A percentile compares a stretch with the other conserved stretches of the same genome.
Evolutionary conservation across 2,888 invertebrate species (phyloP).

Genomic region (Nephrotoma appendiculata): DNA sequence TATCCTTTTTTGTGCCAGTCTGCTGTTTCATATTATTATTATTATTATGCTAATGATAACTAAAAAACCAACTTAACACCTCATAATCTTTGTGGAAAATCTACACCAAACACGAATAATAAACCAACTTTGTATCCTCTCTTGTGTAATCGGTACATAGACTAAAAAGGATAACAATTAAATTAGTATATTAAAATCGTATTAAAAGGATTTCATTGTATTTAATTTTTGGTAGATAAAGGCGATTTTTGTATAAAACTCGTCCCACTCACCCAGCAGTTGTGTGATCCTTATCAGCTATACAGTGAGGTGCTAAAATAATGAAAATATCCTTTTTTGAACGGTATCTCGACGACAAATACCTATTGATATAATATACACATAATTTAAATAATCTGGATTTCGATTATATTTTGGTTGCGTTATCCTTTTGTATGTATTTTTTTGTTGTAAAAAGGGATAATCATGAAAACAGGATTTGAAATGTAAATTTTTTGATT

Average conservation of each 20-base stretch:
- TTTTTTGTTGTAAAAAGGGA: background rate
- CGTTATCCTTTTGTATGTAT: background rate
- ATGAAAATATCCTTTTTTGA: background rate
- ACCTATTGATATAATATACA: background rate
- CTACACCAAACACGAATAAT: background rate
- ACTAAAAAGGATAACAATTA: background rate
- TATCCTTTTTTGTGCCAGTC: background rate
- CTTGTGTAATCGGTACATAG: background rate
- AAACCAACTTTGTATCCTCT: no score
- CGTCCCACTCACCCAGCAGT: background rate
- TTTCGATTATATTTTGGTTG: background rate
- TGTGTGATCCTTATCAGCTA: background rate
- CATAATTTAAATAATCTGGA: background rate
- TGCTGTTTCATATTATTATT: background rate
- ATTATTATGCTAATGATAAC: background rate
- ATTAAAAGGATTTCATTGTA: background rate
- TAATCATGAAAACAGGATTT: background rate
- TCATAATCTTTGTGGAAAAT: background rate
- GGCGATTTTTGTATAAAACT: background rate
- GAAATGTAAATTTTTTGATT: background rate
- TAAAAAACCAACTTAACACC: background rate
- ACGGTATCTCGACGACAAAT: background rate
- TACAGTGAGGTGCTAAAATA: background rate
- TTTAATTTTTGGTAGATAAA: background rate
- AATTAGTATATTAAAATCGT: background rate